These are phyloP conservation scores for Caradrina clavipalpis DNA, from an alignment of 2,888 invertebrate genomes.

Conservation along the genomic window DNA sequence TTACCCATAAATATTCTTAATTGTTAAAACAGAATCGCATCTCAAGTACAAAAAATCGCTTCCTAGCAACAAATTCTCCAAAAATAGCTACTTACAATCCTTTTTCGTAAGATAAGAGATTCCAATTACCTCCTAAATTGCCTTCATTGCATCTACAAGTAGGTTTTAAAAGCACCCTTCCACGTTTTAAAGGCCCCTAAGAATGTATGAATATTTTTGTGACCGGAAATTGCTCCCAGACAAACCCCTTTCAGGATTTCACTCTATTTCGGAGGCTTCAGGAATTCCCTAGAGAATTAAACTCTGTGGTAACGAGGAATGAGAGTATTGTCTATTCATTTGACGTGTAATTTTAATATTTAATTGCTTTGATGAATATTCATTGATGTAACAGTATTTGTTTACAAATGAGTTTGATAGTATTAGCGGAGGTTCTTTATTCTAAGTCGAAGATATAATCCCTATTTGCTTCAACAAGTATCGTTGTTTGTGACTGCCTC, in stretches of 20 bases:
- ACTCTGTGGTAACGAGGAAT: conserved; percentile 20
- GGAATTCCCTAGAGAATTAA: conserved; percentile 49
- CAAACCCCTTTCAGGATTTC: conserved; percentile 43
- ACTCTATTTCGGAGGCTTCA: conserved; percentile 33
- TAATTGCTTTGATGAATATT: conserved; percentile 37
- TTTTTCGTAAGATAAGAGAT: conserved; percentile 37
- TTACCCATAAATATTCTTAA: too few relatives aligned
- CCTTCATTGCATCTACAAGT: conserved; percentile 53
- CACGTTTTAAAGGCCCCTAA: conserved; percentile 7
- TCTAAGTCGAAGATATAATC: not conserved
- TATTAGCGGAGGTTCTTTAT: not conserved
- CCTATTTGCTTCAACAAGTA: not conserved
- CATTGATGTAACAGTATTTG: not conserved
- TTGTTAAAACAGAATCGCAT: too few relatives aligned
- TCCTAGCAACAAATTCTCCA: not conserved
- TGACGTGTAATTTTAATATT: conserved; percentile 31
- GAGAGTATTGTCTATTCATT: conserved; percentile 24
- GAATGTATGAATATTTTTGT: conserved; percentile 61
- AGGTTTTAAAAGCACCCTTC: conserved; percentile 41
- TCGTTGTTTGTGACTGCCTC: too few relatives aligned
- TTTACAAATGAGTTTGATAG: not conserved
- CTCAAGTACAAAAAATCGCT: not conserved
- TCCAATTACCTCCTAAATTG: conserved; percentile 53
- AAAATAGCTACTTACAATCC: conserved; percentile 24
- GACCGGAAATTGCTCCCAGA: conserved; percentile 56